Percentiles rank a stretch among this genome's conserved stretches.
phyloP scores from a whole-genome alignment of 92 coral and sea anemone species.

The Bergia puertoricense region DNA sequence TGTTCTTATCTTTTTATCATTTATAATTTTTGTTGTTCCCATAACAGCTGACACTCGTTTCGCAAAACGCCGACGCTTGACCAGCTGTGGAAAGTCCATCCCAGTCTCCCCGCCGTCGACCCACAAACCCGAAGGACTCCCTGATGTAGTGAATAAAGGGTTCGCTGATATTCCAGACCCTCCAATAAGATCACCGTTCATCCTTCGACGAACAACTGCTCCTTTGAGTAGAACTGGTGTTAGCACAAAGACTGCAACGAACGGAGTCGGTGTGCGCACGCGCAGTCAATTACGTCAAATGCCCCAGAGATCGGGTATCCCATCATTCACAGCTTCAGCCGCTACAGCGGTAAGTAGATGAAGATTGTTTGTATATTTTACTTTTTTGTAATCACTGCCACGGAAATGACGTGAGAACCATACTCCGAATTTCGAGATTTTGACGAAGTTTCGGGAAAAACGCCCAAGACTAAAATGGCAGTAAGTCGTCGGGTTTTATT shows the following conservation, averaged over 20 bases:
- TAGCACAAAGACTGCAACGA: background rate
- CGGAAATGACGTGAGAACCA: no score
- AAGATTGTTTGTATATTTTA: background rate
- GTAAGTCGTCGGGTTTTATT: no score
- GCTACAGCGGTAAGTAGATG: conserved; percentile 20
- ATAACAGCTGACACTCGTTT: conserved; percentile 39
- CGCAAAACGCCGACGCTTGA: conserved; percentile 59
- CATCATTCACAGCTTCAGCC: conserved; percentile 15
- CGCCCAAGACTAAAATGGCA: no score
- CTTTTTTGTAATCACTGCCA: no score
- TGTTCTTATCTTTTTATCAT: background rate
- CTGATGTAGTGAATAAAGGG: conserved; percentile 73
- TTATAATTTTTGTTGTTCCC: background rate
- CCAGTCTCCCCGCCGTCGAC: conserved; percentile 40
- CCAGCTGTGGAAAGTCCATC: conserved; percentile 53
- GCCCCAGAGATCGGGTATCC: conserved; percentile 47
- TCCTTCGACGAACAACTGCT: conserved; percentile 72
- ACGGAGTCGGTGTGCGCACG: conserved; percentile 50
- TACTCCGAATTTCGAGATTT: no score
- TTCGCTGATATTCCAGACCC: conserved; percentile 67
- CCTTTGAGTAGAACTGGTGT: conserved; percentile 33
- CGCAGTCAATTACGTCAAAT: conserved; percentile 25
- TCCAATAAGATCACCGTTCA: conserved; percentile 68
- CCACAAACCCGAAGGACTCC: conserved; percentile 58
- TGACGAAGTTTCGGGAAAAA: no score